A percentile compares a stretch with the other conserved stretches of the same genome.
Conservation (phyloP, 1,140 invertebrate species). For the Triops longicaudatus region DNA sequence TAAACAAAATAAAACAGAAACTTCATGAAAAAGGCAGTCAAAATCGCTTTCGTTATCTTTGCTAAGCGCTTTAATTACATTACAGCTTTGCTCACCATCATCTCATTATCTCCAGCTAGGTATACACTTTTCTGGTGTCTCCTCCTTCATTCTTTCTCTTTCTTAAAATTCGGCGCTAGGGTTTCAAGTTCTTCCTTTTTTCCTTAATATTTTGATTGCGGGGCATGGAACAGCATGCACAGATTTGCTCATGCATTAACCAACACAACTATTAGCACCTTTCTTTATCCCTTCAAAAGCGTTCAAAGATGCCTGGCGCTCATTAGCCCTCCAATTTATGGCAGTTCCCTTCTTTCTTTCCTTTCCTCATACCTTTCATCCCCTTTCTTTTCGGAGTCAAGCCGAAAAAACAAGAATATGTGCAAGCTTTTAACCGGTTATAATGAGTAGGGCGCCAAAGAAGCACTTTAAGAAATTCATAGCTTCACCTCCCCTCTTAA, state of each 20-base stretch:
- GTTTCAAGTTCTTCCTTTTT: no score
- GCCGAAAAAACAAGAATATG: no score
- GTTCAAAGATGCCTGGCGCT: not conserved
- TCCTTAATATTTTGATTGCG: no score
- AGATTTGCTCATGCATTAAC: constrained; percentile 4
- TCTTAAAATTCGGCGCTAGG: no score
- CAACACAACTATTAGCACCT: constrained; percentile 12
- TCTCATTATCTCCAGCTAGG: not conserved
- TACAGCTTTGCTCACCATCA: not conserved
- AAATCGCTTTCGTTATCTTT: not conserved
- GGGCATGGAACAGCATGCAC: no score
- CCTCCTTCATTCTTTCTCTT: not conserved
- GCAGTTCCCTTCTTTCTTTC: not conserved
- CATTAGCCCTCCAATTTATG: constrained; percentile 11
- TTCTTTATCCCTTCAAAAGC: not conserved
- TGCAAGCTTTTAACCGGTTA: not conserved
- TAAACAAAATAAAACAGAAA: no score
- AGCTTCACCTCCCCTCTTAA: not conserved
- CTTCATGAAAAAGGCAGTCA: no score
- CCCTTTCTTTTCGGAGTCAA: no score
- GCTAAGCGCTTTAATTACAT: not conserved
- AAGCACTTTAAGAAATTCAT: constrained; percentile 5
- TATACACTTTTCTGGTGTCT: not conserved
- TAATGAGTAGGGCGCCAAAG: constrained; percentile 11
- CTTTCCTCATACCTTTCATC: not conserved